A percentile compares a stretch with the other conserved stretches of the same genome.
phyloP scores from a whole-genome alignment of 2,113 vertebrate genomes.

The Orientallactaga bullata region DNA sequence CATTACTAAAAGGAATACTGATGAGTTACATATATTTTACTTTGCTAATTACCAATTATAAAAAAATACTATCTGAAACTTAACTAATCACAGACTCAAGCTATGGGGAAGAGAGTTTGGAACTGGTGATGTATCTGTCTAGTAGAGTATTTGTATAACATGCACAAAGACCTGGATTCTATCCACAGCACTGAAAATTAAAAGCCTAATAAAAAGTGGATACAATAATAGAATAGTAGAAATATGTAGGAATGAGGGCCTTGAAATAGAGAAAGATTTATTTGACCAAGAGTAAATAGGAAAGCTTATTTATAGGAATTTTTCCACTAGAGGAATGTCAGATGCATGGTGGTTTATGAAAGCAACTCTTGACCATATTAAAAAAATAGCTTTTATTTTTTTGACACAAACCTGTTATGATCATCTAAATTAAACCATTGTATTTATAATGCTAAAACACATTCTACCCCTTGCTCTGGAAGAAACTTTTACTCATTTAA shows the following conservation, averaged over 20 bases:
- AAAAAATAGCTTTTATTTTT: background rate
- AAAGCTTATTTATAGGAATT: background rate
- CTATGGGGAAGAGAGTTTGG: background rate
- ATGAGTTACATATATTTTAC: background rate
- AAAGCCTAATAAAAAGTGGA: background rate
- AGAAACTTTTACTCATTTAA: background rate
- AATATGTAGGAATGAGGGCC: background rate
- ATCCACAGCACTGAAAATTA: background rate
- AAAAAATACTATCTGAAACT: background rate
- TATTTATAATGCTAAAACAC: background rate
- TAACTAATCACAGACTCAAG: accelerated
- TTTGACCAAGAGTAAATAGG: background rate
- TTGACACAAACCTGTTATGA: background rate
- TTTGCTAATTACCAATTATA: background rate
- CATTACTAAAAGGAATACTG: background rate
- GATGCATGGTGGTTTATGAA: background rate
- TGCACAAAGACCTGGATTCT: background rate
- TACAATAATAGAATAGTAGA: background rate
- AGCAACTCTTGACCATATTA: background rate
- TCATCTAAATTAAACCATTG: background rate
- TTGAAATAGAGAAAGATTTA: background rate
- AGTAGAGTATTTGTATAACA: background rate
- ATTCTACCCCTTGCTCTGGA: background rate
- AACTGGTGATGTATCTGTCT: background rate
- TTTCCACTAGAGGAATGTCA: background rate